Percentiles rank a stretch among this genome's conserved stretches.
phyloP scores from a whole-genome alignment of 2,113 vertebrate genomes.

The Cariama cristata region DNA sequence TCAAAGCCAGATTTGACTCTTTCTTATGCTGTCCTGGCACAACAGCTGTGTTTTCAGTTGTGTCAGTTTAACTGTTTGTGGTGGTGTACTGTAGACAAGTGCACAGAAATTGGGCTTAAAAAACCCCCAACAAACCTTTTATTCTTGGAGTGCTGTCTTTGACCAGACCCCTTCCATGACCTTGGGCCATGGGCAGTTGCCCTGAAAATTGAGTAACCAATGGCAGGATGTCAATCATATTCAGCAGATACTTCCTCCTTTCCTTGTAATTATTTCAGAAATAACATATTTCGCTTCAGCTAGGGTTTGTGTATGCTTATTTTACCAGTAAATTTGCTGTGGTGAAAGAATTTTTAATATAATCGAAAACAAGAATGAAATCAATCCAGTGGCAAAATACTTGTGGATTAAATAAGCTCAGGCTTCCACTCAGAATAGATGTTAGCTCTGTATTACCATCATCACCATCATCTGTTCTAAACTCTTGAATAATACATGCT shows the following conservation, averaged over 20 bases:
- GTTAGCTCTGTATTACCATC: neutral
- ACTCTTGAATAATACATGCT: slow-evolving; percentile 31
- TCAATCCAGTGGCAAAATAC: slow-evolving; percentile 1
- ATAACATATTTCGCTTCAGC: neutral
- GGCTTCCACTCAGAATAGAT: neutral
- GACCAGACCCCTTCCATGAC: neutral
- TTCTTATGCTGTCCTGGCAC: neutral
- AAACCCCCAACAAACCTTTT: rapidly evolving
- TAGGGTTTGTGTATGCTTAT: neutral
- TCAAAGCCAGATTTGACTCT: neutral
- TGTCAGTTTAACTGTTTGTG: neutral
- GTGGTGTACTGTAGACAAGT: neutral
- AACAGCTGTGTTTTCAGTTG: neutral
- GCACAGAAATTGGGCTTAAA: neutral
- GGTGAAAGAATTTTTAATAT: neutral
- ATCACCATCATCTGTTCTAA: neutral
- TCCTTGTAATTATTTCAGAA: neutral
- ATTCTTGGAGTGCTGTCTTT: neutral
- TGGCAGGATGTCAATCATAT: neutral
- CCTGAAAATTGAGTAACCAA: neutral
- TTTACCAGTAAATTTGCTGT: neutral
- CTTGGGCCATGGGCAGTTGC: neutral
- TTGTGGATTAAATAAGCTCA: neutral
- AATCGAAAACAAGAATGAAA: slow-evolving; percentile 3
- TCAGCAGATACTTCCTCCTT: neutral